Evolutionary conservation across 2,888 invertebrate species (phyloP).

Genomic region (Orthosia gothica): DNA sequence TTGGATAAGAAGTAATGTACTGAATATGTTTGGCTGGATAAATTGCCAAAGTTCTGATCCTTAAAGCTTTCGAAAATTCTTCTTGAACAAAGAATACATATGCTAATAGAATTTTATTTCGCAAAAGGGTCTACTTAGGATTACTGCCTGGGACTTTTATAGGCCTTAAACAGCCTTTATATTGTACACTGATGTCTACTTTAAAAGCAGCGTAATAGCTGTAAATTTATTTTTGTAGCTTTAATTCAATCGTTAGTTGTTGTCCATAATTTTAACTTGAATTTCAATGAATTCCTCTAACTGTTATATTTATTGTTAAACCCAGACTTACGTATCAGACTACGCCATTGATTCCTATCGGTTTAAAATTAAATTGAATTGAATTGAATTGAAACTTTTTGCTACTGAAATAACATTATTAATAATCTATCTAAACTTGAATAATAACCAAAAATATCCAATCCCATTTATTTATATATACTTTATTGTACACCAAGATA

Average conservation of each 20-base stretch:
- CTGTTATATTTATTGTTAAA: neutral
- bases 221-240: neutral
- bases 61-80: conserved; percentile 22
- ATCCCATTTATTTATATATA: neutral
- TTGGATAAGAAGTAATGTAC: neutral
- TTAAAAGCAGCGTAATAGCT: neutral
- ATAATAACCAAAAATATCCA: neutral
- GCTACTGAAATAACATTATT: neutral
- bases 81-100: conserved; percentile 18
- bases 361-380: neutral
- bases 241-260: neutral
- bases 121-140: conserved; percentile 15
- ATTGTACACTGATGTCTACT: conserved; percentile 5
- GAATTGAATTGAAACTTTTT: neutral
- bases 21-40: conserved; percentile 4
- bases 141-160: conserved; percentile 26
- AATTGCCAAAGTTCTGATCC: conserved; percentile 37
- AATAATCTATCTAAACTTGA: neutral
- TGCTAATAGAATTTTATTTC: conserved; percentile 48
- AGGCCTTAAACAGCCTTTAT: conserved; percentile 1
- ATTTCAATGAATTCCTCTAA: neutral
- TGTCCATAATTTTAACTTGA: neutral
- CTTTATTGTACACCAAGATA: no score
- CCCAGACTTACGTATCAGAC: neutral
- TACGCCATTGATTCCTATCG: neutral